A percentile compares a stretch with the other conserved stretches of the same genome.
phyloP scores from a whole-genome alignment of 2,888 invertebrate genomes.

The Panorpa germanica region DNA sequence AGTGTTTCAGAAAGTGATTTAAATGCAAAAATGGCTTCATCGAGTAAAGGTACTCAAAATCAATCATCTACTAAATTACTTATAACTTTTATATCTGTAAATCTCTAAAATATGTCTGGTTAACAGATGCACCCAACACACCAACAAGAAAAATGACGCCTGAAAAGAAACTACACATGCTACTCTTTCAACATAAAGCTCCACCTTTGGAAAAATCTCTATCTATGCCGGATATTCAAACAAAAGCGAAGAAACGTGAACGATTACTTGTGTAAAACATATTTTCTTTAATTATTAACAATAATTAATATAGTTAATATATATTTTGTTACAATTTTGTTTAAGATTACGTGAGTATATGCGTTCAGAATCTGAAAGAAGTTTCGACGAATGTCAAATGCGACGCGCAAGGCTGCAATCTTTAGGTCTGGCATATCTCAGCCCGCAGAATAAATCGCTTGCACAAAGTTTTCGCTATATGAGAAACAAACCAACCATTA shows the following conservation, averaged over 20 bases:
- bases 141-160: slow-evolving; percentile 22
- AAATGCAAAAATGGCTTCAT: slow-evolving; percentile 16
- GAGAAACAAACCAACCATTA: slow-evolving; percentile 74
- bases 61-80: too few relatives aligned
- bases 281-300: slow-evolving; percentile 4
- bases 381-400: slow-evolving; percentile 49
- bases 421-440: slow-evolving; percentile 45
- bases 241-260: slow-evolving; percentile 48
- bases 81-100: slow-evolving; percentile 8
- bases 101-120: slow-evolving; percentile 4
- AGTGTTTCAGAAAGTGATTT: slow-evolving; percentile 15
- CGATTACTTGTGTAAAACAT: slow-evolving; percentile 47
- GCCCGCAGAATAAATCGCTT: slow-evolving; percentile 59
- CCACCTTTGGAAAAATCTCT: slow-evolving; percentile 62
- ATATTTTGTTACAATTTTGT: slow-evolving; percentile 9
- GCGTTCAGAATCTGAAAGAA: slow-evolving; percentile 64
- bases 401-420: slow-evolving; percentile 40
- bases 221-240: slow-evolving; percentile 72
- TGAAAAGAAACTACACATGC: slow-evolving; percentile 29
- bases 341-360: slow-evolving; percentile 46
- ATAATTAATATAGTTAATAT: slow-evolving; percentile 4
- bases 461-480: slow-evolving; percentile 82
- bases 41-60: too few relatives aligned
- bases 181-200: slow-evolving; percentile 32
- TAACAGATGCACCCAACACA: slow-evolving; percentile 8